Base-by-base conservation (phyloP, 2,797 vertebrate species). In the Crocidura indochinensis region DNA sequence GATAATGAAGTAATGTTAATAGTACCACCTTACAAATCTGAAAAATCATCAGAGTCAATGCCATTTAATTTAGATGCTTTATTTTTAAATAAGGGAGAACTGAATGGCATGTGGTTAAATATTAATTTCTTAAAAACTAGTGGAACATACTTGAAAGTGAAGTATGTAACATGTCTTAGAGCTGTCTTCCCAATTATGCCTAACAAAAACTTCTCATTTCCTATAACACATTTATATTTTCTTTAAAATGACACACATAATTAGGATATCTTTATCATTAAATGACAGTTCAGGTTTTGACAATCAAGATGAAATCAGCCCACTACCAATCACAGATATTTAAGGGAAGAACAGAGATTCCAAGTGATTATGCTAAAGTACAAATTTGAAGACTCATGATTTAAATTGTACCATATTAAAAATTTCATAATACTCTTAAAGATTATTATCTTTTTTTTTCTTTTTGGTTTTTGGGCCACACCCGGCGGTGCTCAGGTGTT, bases 131-230 rank as follows among this genome's bases (percentile, higher is more conserved):
- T 76, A 26, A 69, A 75, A 93, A 60, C 69, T 1, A 85, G 44
- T 77, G 2, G 84, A 71, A 56, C 90, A 84, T 87, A 79, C 81
- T 84, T n/a, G 15, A 92, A 92, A 8, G 26, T 53, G 74, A 71
- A 3, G 3, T 64, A 29, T 22, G 38, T 69, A 44, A 8, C 53
- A 80, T 17, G 19, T 0, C 7, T 80, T 65, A 75, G 60, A 74
- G 78, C 47, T 1, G 0, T 22, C 74, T 81, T 4, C 1, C 69
- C 49, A 71, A 75, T 38, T 88, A 38, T 24, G 49, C 1, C 8
- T 44, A 51, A 68, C 1, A 69, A 51, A 77, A 79, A 44, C 47
- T 1, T 0, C 79, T 67, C 27, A 11, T 82, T 47, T 79, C 1
- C 17, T 83, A 27, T 53, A 47, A 14, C 62, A 10, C 19, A 83